These are phyloP conservation scores for Urocolius indicus DNA, from an alignment of 2,113 vertebrate species.

Conservation along the genomic window DNA sequence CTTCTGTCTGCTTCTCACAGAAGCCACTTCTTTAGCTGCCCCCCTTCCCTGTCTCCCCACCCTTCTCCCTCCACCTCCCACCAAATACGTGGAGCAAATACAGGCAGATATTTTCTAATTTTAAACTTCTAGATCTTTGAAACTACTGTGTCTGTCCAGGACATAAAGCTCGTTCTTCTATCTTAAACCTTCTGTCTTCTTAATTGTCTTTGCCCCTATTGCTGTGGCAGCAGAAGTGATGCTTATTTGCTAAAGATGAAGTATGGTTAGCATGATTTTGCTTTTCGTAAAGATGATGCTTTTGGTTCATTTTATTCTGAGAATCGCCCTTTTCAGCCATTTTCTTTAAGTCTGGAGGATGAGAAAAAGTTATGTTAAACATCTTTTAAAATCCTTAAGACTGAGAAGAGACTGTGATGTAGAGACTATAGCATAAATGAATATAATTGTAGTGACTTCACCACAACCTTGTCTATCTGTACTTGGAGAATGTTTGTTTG, in stretches of 20 bases:
- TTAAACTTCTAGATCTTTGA: background rate
- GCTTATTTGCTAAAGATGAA: background rate
- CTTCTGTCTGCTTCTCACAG: no score
- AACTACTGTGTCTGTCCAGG: background rate
- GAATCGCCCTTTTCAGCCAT: background rate
- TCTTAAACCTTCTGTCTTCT: background rate
- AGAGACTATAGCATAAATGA: background rate
- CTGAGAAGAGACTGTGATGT: background rate
- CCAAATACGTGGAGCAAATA: no score
- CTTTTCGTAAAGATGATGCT: background rate
- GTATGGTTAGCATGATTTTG: background rate
- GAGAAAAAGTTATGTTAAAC: background rate
- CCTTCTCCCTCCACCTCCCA: no score
- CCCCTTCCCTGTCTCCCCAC: no score
- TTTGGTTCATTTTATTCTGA: background rate
- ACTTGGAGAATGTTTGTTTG: background rate
- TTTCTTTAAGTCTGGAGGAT: background rate
- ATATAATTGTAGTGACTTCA: background rate
- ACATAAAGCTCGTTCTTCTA: background rate
- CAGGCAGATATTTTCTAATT: background rate
- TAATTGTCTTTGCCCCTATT: background rate
- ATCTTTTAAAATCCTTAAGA: background rate
- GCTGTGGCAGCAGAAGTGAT: background rate
- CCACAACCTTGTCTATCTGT: background rate
- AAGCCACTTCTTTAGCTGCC: no score